phyloP scores from a whole-genome alignment of 2,113 vertebrate species.

The Nycticebus coucang region DNA sequence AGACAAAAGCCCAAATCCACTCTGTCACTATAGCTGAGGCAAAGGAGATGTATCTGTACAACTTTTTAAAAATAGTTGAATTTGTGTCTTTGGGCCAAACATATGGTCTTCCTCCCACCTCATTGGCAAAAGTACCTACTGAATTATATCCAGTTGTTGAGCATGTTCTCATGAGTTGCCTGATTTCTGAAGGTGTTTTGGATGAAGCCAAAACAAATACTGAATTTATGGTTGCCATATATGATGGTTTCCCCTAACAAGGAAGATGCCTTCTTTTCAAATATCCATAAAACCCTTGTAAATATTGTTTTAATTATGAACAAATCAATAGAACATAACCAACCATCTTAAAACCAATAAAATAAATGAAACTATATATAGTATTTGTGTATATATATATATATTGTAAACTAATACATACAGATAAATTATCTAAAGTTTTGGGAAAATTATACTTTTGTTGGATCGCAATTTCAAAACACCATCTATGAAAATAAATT shows the following conservation, averaged over 20 bases:
- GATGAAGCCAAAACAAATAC: neutral
- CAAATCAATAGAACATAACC: constrained; percentile 33
- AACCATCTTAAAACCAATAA: neutral
- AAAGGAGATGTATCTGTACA: neutral
- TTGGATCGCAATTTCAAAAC: neutral
- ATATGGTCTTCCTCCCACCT: neutral
- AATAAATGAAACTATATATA: neutral
- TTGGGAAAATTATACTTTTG: neutral
- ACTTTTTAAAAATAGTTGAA: neutral
- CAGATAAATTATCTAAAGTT: neutral
- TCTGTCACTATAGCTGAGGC: neutral
- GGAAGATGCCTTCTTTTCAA: neutral
- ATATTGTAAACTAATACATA: neutral
- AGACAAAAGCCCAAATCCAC: neutral
- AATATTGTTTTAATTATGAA: constrained; percentile 42
- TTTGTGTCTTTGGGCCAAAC: neutral
- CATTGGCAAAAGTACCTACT: neutral
- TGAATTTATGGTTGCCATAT: neutral
- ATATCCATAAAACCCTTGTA: neutral
- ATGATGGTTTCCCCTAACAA: neutral
- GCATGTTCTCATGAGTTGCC: neutral
- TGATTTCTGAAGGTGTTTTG: neutral
- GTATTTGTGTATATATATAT: neutral
- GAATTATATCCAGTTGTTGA: neutral
- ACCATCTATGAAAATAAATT: neutral